These are phyloP conservation scores for Oppia nitens DNA, from an alignment of 1,140 invertebrate species.

Conservation along the genomic window DNA sequence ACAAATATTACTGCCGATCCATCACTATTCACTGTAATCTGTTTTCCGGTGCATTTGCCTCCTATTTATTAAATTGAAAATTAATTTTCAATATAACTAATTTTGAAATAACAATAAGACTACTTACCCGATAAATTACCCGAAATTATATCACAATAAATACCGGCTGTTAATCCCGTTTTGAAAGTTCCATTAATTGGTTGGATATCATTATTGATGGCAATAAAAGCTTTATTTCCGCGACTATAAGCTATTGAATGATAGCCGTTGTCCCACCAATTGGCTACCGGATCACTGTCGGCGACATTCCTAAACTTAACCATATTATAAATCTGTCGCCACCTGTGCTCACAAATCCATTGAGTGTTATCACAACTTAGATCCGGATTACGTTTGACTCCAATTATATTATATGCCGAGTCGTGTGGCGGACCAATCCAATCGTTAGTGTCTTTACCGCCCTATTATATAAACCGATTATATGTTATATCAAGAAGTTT, in stretches of 20 bases:
- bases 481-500: slow-evolving; percentile 4
- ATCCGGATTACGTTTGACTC: slow-evolving; percentile 44
- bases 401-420: slow-evolving; percentile 40
- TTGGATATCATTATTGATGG: slow-evolving; percentile 40
- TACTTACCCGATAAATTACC: slow-evolving; percentile 34
- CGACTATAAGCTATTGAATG: slow-evolving; percentile 59
- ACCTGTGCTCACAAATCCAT: slow-evolving; percentile 78
- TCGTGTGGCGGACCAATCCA: slow-evolving; percentile 29
- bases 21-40: slow-evolving; percentile 41
- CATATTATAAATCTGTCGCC: slow-evolving; percentile 64
- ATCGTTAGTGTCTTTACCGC: slow-evolving; percentile 18
- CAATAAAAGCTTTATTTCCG: slow-evolving; percentile 48
- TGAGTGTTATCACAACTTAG: slow-evolving; percentile 46
- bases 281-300: slow-evolving; percentile 23
- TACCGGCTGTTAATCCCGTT: slow-evolving; percentile 54
- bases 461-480: slow-evolving; percentile 11
- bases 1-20: slow-evolving; percentile 46
- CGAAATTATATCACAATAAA: slow-evolving; percentile 71
- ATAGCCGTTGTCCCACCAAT: slow-evolving; percentile 53
- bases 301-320: slow-evolving; percentile 50
- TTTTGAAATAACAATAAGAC: not conserved
- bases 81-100: not conserved
- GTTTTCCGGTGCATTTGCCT: slow-evolving; percentile 45
- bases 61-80: not conserved
- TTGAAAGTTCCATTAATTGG: slow-evolving; percentile 23